Evolutionary conservation across 2,888 invertebrate species (phyloP).

Genomic region (Caenorhabditis macrosperma): DNA sequence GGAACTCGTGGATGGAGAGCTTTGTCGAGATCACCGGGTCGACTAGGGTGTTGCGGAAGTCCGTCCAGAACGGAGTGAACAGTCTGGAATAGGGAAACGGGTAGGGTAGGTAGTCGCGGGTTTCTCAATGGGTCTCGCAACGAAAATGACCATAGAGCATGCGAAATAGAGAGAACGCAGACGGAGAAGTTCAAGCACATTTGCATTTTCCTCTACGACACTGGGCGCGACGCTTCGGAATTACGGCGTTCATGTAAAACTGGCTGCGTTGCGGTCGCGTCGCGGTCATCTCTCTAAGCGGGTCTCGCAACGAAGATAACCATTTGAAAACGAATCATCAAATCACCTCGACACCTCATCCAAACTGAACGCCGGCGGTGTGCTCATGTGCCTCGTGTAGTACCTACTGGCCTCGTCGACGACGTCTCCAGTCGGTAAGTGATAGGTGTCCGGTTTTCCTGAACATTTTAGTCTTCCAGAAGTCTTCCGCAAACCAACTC

Average conservation of each 20-base stretch:
- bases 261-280: too few species aligned
- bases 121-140: not conserved
- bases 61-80: slow-evolving; percentile 44
- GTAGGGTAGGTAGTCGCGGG: too few species aligned
- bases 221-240: too few species aligned
- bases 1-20: slow-evolving; percentile 44
- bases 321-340: too few species aligned
- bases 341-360: slow-evolving; percentile 45
- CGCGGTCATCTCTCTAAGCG: too few species aligned
- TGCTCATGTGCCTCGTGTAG: slow-evolving; percentile 41
- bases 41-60: slow-evolving; percentile 43
- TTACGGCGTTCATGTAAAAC: not conserved
- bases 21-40: slow-evolving; percentile 46
- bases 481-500: not conserved
- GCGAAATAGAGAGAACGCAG: too few species aligned
- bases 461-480: slow-evolving; percentile 1
- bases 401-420: slow-evolving; percentile 47
- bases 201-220: too few species aligned
- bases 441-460: slow-evolving; percentile 49
- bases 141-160: too few species aligned
- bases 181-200: too few species aligned
- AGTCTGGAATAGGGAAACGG: slow-evolving; percentile 47
- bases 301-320: too few species aligned
- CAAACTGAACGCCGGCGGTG: slow-evolving; percentile 21
- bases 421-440: slow-evolving; percentile 46